Percentiles rank a stretch among this genome's conserved stretches.
phyloP scores from a whole-genome alignment of 2,113 vertebrate genomes.

The Pandion haliaetus region DNA sequence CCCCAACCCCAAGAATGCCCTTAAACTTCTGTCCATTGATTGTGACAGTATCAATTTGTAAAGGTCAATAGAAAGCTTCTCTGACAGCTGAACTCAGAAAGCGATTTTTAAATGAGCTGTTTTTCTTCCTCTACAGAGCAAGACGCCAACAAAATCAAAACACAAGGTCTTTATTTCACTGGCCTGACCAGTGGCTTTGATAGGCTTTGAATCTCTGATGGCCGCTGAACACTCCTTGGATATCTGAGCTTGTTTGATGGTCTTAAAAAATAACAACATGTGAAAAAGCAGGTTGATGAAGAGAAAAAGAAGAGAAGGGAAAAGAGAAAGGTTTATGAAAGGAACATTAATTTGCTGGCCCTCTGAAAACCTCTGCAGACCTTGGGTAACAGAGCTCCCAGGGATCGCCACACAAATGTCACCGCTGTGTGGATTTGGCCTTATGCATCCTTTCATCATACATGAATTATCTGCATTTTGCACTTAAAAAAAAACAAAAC shows the following conservation, averaged over 20 bases:
- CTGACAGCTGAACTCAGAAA: slow-evolving; percentile 16
- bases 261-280: background rate
- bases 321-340: background rate
- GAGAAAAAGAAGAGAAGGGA: background rate
- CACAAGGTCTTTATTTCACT: background rate
- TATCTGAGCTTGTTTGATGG: background rate
- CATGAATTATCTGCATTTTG: background rate
- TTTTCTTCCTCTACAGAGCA: background rate
- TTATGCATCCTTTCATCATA: background rate
- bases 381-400: background rate
- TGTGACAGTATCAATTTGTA: slow-evolving; percentile 32
- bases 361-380: background rate
- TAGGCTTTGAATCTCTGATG: background rate
- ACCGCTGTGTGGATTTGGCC: background rate
- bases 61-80: slow-evolving; percentile 35
- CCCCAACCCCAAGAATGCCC: background rate
- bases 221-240: background rate
- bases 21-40: slow-evolving; percentile 34
- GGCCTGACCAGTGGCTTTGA: background rate
- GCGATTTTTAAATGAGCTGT: slow-evolving; percentile 16
- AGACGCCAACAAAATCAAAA: slow-evolving; percentile 9
- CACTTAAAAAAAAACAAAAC: too few species aligned
- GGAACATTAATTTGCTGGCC: background rate
- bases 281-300: background rate
- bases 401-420: background rate